Conservation (phyloP, 2,888 invertebrate genomes). For the Masnerella sp. region DNA sequence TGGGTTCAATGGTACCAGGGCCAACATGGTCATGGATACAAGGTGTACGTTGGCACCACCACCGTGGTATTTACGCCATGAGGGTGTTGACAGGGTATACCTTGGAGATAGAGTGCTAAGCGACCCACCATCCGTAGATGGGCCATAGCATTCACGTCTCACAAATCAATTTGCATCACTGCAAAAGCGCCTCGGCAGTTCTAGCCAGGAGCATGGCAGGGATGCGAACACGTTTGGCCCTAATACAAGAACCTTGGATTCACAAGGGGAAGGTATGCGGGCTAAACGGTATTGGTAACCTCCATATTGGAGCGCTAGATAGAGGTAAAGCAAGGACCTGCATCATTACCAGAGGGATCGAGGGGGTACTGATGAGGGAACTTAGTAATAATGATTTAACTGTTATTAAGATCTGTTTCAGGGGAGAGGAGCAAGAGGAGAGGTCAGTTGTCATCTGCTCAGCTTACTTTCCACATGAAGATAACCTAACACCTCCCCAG, state of each 20-base stretch:
- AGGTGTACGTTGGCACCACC: too few species aligned
- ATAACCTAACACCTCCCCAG: neutral
- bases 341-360: neutral
- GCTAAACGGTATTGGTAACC: neutral
- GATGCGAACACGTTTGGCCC: too few species aligned
- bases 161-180: too few species aligned
- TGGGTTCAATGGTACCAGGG: neutral
- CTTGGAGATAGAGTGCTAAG: too few species aligned
- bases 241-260: neutral
- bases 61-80: too few species aligned
- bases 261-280: neutral
- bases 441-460: neutral
- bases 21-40: neutral
- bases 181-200: too few species aligned
- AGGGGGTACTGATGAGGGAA: neutral
- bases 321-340: neutral
- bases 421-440: neutral
- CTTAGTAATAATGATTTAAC: neutral
- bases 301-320: neutral
- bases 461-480: slow-evolving; percentile 7
- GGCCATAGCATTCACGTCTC: too few species aligned
- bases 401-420: neutral
- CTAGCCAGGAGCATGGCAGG: too few species aligned
- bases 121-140: too few species aligned
- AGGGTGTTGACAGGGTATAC: too few species aligned